phyloP scores from a whole-genome alignment of 2,797 vertebrate genomes.

The Adrianichthys oophorus region DNA sequence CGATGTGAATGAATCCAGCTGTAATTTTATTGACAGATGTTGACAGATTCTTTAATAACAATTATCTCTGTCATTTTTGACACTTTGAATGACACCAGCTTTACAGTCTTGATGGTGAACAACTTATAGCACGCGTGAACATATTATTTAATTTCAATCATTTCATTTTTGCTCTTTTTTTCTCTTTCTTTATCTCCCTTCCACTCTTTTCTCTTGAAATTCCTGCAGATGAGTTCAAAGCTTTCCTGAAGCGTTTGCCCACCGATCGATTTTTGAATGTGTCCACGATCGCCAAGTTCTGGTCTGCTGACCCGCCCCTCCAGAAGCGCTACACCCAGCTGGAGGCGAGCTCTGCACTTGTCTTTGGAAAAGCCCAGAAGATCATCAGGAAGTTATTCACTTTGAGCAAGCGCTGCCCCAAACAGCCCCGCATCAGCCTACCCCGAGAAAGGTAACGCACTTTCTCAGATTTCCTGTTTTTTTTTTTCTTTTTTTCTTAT shows the following conservation, averaged over 20 bases:
- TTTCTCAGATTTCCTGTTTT: too few relatives aligned
- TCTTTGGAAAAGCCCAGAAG: slow-evolving; percentile 87
- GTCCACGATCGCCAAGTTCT: slow-evolving; percentile 88
- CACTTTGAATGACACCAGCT: slow-evolving; percentile 25
- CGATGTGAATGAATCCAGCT: slow-evolving; percentile 31
- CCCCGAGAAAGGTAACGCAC: slow-evolving; percentile 88
- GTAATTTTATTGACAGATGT: slow-evolving; percentile 41
- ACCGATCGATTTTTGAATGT: slow-evolving; percentile 89
- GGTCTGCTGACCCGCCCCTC: slow-evolving; percentile 84
- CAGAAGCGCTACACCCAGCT: slow-evolving; percentile 91
- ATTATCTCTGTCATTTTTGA: slow-evolving; percentile 42
- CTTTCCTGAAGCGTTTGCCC: slow-evolving; percentile 88
- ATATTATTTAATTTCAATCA: slow-evolving; percentile 11
- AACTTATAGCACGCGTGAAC: not conserved
- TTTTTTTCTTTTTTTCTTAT: too few relatives aligned
- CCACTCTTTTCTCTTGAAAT: slow-evolving; percentile 7
- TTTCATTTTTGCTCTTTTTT: not conserved
- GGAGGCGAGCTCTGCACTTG: slow-evolving; percentile 82
- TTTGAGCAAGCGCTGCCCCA: slow-evolving; percentile 92
- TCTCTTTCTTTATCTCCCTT: not conserved
- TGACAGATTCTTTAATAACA: slow-evolving; percentile 44
- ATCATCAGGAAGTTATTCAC: slow-evolving; percentile 92
- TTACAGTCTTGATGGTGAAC: slow-evolving; percentile 23
- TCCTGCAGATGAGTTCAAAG: slow-evolving; percentile 89
- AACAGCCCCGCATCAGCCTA: slow-evolving; percentile 89